phyloP scores from a whole-genome alignment of 2,888 invertebrate genomes.

The Drosophila acutilabella region DNA sequence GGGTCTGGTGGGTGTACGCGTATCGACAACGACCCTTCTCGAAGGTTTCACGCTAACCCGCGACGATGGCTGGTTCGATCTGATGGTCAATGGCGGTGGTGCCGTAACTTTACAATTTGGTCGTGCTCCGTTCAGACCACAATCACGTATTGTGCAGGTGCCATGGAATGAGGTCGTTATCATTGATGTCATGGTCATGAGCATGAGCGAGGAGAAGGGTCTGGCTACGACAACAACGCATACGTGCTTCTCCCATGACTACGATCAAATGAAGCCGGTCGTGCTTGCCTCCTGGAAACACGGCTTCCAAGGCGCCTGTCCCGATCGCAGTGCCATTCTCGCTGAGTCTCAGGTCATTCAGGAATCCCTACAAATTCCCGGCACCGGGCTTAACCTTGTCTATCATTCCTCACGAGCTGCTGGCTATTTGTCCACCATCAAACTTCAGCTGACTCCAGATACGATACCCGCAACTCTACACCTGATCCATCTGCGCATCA shows the following conservation, averaged over 20 bases:
- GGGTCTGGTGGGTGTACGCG: constrained; percentile 97
- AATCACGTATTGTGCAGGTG: constrained; percentile 94
- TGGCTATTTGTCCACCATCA: constrained; percentile 96
- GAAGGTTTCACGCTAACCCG: constrained; percentile 98
- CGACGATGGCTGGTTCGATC: constrained; percentile 98
- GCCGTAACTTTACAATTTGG: constrained; percentile 98
- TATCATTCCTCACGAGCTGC: constrained; percentile 98
- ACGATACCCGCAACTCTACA: constrained; percentile 92
- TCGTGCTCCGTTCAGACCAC: constrained; percentile 94
- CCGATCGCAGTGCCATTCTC: constrained; percentile 94
- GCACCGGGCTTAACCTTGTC: constrained; percentile 96
- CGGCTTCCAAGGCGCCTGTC: constrained; percentile 97
- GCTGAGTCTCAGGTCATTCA: constrained; percentile 97
- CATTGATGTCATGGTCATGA: constrained; percentile 94
- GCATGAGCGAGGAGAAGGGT: constrained; percentile 92
- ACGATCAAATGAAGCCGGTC: constrained; percentile 96
- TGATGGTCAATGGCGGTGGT: constrained; percentile 99
- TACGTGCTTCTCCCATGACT: constrained; percentile 94
- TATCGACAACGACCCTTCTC: constrained; percentile 96
- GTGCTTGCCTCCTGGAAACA: constrained; percentile 97
- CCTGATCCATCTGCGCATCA: constrained; percentile 95
- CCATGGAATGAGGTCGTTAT: constrained; percentile 99
- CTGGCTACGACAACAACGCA: constrained; percentile 88
- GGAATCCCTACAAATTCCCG: constrained; percentile 97
- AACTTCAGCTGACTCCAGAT: constrained; percentile 95